Conservation (phyloP, 2,888 invertebrate genomes). For the Plagodis pulveraria region DNA sequence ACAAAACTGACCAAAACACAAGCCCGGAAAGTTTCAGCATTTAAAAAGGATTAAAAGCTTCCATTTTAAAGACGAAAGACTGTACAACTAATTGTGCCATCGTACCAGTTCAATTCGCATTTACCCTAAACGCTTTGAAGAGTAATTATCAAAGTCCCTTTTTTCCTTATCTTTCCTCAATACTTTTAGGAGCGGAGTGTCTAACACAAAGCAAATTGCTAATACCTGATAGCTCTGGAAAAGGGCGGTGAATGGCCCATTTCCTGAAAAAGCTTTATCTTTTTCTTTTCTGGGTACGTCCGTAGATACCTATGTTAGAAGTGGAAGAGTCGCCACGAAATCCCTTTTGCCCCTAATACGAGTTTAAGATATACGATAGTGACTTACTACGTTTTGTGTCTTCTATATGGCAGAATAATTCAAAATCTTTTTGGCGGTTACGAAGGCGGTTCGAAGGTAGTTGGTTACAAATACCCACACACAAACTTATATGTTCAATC, state of each 20-base stretch:
- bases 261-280: slow-evolving; percentile 73
- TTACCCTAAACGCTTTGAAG: slow-evolving; percentile 60
- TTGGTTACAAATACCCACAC: too few relatives aligned
- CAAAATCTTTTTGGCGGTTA: too few relatives aligned
- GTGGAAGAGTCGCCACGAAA: slow-evolving; percentile 50
- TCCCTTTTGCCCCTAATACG: slow-evolving; percentile 49
- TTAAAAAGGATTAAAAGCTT: too few relatives aligned
- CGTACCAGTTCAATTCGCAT: slow-evolving; percentile 54
- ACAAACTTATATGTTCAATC: too few relatives aligned
- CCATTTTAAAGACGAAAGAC: slow-evolving; percentile 31
- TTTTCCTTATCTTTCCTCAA: slow-evolving; percentile 60
- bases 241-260: slow-evolving; percentile 72
- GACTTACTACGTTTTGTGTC: too few relatives aligned
- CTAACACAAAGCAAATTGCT: slow-evolving; percentile 77
- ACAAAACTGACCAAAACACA: too few relatives aligned
- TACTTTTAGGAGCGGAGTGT: slow-evolving; percentile 62
- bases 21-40: too few relatives aligned
- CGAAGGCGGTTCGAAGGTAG: too few relatives aligned
- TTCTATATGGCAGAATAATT: too few relatives aligned
- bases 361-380: slow-evolving; percentile 52
- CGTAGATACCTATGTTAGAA: slow-evolving; percentile 37
- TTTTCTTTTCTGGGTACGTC: slow-evolving; percentile 51
- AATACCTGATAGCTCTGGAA: slow-evolving; percentile 71
- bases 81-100: slow-evolving; percentile 1
- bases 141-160: slow-evolving; percentile 67